phyloP scores from a whole-genome alignment of 2,797 vertebrate species.

The Siniperca scherzeri region DNA sequence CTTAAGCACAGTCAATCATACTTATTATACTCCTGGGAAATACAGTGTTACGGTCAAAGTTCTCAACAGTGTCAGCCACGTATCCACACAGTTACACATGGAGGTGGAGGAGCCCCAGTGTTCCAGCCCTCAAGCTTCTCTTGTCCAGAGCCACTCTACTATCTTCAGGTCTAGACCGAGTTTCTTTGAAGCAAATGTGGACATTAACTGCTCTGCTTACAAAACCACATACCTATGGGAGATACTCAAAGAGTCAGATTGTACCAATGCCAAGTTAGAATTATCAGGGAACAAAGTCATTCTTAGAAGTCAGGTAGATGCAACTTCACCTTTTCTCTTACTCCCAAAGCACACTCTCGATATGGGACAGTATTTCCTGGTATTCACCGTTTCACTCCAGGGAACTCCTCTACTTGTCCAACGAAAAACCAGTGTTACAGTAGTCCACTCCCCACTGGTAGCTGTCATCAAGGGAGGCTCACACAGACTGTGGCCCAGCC shows the following conservation, averaged over 20 bases:
- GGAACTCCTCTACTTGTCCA: constrained; percentile 79
- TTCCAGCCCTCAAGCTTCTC: constrained; percentile 64
- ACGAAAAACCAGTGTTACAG: constrained; percentile 67
- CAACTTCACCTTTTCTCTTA: constrained; percentile 73
- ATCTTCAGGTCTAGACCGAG: constrained; percentile 77
- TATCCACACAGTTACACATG: constrained; percentile 60
- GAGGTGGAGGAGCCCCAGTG: constrained; percentile 79
- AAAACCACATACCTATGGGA: constrained; percentile 85
- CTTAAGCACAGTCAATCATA: constrained; percentile 67
- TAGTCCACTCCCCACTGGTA: constrained; percentile 80
- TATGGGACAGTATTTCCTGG: constrained; percentile 81
- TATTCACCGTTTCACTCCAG: constrained; percentile 78
- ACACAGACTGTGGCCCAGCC: constrained; percentile 77
- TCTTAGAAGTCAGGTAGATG: constrained; percentile 60
- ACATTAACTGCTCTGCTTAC: constrained; percentile 83
- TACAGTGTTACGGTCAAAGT: constrained; percentile 74
- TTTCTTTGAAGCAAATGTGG: constrained; percentile 84
- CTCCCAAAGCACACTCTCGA: constrained; percentile 79
- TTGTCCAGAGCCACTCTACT: constrained; percentile 72
- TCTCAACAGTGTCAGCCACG: constrained; percentile 82
- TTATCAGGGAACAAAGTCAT: constrained; percentile 30
- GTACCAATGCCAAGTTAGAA: constrained; percentile 37
- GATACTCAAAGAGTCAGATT: constrained; percentile 67
- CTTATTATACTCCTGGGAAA: constrained; percentile 70
- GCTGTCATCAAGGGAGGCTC: constrained; percentile 86